These are phyloP conservation scores for Tylochromis polylepis DNA, from an alignment of 2,113 vertebrate species.

Conservation along the genomic window DNA sequence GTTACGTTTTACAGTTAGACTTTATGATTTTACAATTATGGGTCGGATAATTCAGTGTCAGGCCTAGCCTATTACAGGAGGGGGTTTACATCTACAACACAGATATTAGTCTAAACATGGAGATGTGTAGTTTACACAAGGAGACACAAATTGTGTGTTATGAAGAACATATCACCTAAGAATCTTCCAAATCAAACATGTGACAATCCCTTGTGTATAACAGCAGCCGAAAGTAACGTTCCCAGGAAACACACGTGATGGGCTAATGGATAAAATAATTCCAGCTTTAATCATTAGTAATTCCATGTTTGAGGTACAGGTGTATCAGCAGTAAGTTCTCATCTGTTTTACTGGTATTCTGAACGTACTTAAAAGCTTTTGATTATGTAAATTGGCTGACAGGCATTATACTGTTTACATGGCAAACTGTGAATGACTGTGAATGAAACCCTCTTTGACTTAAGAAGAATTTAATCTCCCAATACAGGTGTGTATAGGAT, in stretches of 20 bases:
- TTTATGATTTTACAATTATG: not conserved
- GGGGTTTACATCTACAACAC: not conserved
- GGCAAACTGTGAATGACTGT: not conserved
- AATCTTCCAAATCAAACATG: not conserved
- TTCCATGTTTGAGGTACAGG: not conserved
- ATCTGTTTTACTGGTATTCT: not conserved
- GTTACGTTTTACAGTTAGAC: not conserved
- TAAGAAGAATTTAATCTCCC: not conserved
- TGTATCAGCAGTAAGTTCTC: not conserved
- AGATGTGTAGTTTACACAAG: not conserved
- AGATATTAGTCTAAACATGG: not conserved
- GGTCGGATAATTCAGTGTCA: not conserved
- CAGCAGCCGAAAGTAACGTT: not conserved
- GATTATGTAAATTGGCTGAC: not conserved
- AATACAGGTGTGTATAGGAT: not conserved
- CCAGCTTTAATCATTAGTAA: not conserved
- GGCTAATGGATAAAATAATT: not conserved
- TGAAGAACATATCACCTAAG: not conserved
- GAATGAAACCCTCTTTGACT: not conserved
- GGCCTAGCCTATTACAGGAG: not conserved
- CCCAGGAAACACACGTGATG: not conserved
- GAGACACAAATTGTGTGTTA: not conserved
- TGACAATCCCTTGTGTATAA: not conserved
- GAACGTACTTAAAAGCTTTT: not conserved
- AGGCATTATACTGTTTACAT: not conserved